Conservation (phyloP, 1,140 invertebrate genomes). For the Cylas formicarius region DNA sequence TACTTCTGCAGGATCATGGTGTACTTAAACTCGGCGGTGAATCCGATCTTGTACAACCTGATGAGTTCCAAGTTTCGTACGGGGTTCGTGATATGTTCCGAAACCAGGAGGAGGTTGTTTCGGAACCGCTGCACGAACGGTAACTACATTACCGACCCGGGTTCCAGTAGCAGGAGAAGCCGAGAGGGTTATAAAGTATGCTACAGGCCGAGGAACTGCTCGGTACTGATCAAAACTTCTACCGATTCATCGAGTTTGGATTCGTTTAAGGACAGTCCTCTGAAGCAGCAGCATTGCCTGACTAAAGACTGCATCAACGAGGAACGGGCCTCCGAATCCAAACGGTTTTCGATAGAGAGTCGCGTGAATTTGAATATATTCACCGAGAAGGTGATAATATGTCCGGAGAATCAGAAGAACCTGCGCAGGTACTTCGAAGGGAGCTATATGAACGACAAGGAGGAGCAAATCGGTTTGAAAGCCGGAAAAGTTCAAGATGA, state of each 20-base stretch:
- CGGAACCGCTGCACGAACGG: constrained; percentile 33
- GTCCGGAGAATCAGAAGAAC: constrained; percentile 9
- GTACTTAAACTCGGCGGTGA: constrained; percentile 77
- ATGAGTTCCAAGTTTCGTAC: constrained; percentile 79
- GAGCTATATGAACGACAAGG: constrained; percentile 11
- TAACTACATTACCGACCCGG: constrained; percentile 44
- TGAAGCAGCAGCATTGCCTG: neutral
- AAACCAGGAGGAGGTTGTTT: constrained; percentile 41
- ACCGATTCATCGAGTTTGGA: constrained; percentile 31
- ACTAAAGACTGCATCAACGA: constrained; percentile 17
- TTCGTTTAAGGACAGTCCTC: constrained; percentile 22
- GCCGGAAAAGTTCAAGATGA: constrained; percentile 21
- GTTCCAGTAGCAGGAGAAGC: constrained; percentile 42
- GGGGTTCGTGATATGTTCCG: constrained; percentile 62
- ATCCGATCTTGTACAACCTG: constrained; percentile 77
- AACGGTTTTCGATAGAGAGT: neutral
- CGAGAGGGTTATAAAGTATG: constrained; percentile 35
- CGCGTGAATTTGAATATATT: constrained; percentile 23
- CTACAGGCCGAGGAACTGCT: constrained; percentile 32
- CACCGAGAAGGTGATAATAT: constrained; percentile 27
- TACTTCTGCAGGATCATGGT: constrained; percentile 80
- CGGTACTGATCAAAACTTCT: constrained; percentile 32
- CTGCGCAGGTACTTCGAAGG: constrained; percentile 6
- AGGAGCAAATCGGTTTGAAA: constrained; percentile 16
- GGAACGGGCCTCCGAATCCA: constrained; percentile 10